Evolutionary conservation across 2,797 vertebrate species (phyloP).

Genomic region (Clarias pachynema): DNA sequence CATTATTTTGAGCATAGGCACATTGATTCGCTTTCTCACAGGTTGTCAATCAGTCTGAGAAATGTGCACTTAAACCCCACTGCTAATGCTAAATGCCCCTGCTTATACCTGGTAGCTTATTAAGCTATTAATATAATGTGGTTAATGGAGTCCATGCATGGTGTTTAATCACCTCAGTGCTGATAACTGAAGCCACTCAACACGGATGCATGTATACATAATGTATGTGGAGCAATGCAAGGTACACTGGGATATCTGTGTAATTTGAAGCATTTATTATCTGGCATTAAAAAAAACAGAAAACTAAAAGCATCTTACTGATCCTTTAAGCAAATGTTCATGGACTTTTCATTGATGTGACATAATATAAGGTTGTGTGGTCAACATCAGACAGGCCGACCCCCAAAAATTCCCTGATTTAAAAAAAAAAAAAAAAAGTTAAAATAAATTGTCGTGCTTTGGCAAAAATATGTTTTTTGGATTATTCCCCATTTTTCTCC

Average conservation of each 20-base stretch:
- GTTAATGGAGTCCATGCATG: conserved; percentile 31
- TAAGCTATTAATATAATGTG: conserved; percentile 47
- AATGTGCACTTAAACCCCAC: conserved; percentile 26
- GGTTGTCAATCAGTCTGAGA: conserved; percentile 51
- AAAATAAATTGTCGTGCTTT: not conserved
- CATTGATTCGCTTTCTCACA: conserved; percentile 57
- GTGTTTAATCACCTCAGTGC: conserved; percentile 31
- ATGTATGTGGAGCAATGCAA: not conserved
- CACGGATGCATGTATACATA: not conserved
- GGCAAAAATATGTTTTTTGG: too few species aligned
- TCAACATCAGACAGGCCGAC: not conserved
- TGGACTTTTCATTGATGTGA: not conserved
- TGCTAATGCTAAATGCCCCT: conserved; percentile 36
- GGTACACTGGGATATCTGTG: not conserved
- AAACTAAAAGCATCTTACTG: not conserved
- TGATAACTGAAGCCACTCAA: conserved; percentile 17
- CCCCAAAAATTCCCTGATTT: not conserved
- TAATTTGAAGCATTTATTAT: not conserved
- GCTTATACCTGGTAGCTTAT: conserved; percentile 48
- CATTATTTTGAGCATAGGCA: conserved; percentile 42
- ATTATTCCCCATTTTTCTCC: too few species aligned
- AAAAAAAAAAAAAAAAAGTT: not conserved
- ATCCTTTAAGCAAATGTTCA: not conserved
- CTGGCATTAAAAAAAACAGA: not conserved
- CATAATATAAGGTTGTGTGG: not conserved